Conservation (phyloP, 2,113 vertebrate genomes). For the Maylandia zebra region DNA sequence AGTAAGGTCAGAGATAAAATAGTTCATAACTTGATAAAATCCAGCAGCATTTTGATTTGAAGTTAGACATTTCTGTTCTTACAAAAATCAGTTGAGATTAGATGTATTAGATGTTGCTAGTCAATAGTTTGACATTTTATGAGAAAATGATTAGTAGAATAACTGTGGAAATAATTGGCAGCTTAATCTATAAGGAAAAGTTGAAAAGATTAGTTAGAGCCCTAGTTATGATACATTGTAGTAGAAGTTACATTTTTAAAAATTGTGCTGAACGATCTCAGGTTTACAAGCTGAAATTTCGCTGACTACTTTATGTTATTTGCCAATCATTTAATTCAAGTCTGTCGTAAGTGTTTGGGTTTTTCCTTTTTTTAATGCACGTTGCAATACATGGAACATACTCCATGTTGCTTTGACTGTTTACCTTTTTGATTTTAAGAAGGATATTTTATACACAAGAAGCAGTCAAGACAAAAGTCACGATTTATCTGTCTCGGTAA, state of each 20-base stretch:
- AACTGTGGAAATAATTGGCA: background rate
- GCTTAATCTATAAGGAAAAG: background rate
- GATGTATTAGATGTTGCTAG: background rate
- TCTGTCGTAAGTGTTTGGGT: background rate
- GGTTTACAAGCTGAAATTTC: background rate
- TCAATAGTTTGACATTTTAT: background rate
- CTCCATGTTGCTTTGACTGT: background rate
- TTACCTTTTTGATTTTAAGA: background rate
- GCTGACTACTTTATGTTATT: slow-evolving; percentile 1
- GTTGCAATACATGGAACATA: background rate
- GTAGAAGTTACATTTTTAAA: background rate
- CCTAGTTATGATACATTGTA: background rate
- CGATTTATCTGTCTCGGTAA: slow-evolving; percentile 2
- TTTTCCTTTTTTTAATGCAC: background rate
- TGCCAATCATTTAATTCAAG: background rate
- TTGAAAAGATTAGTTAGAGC: background rate
- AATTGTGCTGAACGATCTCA: slow-evolving; percentile 12
- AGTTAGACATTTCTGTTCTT: background rate
- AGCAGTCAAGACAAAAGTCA: background rate
- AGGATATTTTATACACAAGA: background rate
- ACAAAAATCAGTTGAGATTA: background rate
- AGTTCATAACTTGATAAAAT: background rate
- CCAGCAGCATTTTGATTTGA: background rate
- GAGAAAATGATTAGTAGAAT: background rate
- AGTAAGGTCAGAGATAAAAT: background rate